Evolutionary conservation across 1,140 invertebrate genomes (phyloP), one percentile per base, ranked within the genome.

Genomic region (Chironomus tepperi): DNA sequence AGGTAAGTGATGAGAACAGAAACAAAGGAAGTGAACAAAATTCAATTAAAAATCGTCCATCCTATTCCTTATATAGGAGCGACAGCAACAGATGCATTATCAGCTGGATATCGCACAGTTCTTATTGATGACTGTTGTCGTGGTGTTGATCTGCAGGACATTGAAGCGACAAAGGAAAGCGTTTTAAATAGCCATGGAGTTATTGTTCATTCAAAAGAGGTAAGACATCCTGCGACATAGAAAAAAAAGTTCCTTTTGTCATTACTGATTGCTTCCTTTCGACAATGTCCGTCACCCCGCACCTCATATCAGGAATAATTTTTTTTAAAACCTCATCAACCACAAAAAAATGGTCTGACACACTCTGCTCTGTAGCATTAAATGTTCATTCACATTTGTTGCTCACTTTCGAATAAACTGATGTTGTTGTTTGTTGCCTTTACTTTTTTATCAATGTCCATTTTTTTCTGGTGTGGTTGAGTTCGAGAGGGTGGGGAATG

Each of bases 61-160:
- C 24, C 5, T 2, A 2, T 34, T 34, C 24, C 5, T 34, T 34
- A 34, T 80, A n/a, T 78, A 93, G 91, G 91, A 42, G 92, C 92
- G 7, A 97, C 96, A 1, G 93, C 94, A 19, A 87, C 89, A 0
- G 92, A 98, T 83, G 90, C 94, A 0, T 80, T 96, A 5, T 91
- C 92, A 3, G 91, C 93, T 77, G 95, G 95, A 0, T 98, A 95
- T 83, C 87, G 95, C 64, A 95, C 96, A 19, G 87, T 96, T 73
- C 82, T 98, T 1, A 86, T 98, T 3, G 94, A 98, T 75, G 95
- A 98, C 83, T 96, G 94, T 76, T 90, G 90, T 77, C 87, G 95
- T 65, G 96, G 96, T 5, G 94, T 97, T 0, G 89, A 93, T 80
- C 81, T 93, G 9, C 86, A 89, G 9, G 92, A 95, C 79, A 96